Evolutionary conservation across 2,113 vertebrate species (phyloP).

Genomic region (Cacatua alba): DNA sequence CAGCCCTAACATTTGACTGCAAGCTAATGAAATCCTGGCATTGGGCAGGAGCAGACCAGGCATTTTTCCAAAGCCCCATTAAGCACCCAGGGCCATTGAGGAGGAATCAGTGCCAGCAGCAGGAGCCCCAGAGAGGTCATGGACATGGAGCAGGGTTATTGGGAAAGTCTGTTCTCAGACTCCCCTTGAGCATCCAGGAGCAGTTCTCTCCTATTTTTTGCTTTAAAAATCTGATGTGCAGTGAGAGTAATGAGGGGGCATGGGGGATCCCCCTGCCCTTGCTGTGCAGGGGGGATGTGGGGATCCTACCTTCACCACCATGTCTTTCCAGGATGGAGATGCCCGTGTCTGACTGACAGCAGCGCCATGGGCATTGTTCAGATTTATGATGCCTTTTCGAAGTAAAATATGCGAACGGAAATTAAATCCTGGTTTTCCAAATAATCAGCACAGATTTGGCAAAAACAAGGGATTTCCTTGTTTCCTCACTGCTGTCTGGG

Average conservation of each 20-base stretch:
- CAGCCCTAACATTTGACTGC: not conserved
- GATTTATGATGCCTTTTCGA: rapidly evolving
- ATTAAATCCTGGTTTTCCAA: not conserved
- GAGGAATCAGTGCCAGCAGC: not conserved
- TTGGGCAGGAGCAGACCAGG: not conserved
- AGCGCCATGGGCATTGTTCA: rapidly evolving
- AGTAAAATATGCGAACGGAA: not conserved
- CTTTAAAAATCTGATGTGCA: not conserved
- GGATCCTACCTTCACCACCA: not conserved
- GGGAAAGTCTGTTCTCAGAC: not conserved
- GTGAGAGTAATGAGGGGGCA: not conserved
- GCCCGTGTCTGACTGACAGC: rapidly evolving
- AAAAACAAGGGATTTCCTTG: not conserved
- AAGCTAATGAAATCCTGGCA: not conserved
- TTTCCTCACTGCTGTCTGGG: rapidly evolving
- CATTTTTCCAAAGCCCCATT: not conserved
- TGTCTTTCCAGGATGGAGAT: not conserved
- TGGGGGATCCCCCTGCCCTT: too few species aligned
- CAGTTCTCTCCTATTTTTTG: not conserved
- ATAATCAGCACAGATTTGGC: not conserved
- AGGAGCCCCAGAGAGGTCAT: not conserved
- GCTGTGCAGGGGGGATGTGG: not conserved
- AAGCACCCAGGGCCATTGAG: rapidly evolving
- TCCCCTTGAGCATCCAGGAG: not conserved
- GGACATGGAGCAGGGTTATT: not conserved